These are phyloP conservation scores for Crambe crambe DNA, from an alignment of 37 sponge, comb jelly and placozoan genomes.

Conservation along the genomic window DNA sequence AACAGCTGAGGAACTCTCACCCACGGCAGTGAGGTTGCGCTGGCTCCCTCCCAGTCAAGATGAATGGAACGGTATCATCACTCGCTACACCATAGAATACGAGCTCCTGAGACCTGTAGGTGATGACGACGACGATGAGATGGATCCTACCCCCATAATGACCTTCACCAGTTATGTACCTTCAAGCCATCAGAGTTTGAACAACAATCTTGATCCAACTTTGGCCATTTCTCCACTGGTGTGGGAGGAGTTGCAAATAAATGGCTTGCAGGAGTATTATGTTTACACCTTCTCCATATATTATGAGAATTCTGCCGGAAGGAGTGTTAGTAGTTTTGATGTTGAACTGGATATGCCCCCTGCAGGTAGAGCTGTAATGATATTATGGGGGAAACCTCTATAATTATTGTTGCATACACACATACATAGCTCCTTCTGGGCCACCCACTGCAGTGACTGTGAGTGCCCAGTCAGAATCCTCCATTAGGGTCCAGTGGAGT, in stretches of 20 bases:
- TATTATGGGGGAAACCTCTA: neutral
- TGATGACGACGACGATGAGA: neutral
- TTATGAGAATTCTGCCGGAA: constrained; percentile 13
- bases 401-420: neutral
- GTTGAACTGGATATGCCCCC: neutral
- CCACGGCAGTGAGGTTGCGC: neutral
- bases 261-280: constrained; percentile 13
- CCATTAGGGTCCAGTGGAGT: constrained; percentile 8
- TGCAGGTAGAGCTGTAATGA: constrained; percentile 7
- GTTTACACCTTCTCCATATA: constrained; percentile 1
- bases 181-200: neutral
- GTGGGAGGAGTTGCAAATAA: neutral
- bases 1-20: neutral
- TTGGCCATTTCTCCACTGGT: neutral
- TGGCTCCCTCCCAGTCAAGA: constrained; percentile 15
- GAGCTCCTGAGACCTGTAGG: neutral
- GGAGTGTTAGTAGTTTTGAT: neutral
- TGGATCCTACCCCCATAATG: neutral
- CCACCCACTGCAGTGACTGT: neutral
- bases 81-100: constrained; percentile 14
- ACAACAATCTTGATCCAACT: neutral
- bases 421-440: neutral
- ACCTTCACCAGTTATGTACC: neutral
- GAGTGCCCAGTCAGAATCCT: constrained; percentile 4
- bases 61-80: constrained; percentile 15